Evolutionary conservation across 1,140 invertebrate species (phyloP), one percentile per base, ranked within the genome.

Genomic region (Drosophila virilis): DNA sequence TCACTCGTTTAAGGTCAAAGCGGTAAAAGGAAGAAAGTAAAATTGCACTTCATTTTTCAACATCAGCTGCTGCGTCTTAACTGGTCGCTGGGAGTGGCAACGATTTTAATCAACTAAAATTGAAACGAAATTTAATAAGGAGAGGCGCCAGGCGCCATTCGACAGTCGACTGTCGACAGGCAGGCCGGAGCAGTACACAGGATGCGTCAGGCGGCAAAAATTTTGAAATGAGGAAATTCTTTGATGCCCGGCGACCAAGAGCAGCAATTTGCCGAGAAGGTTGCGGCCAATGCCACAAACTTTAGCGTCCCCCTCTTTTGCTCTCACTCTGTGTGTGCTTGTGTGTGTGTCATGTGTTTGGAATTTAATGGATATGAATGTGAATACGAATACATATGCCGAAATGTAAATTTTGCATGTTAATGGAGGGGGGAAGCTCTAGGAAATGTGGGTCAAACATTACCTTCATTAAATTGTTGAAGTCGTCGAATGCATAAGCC

Each of bases 381-480:
- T 81, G 74, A 81, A 78, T 66, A 64, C 28, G 61, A 72, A 43
- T 50, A 40, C 40, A 61, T 28, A 71, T 74, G 65, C 75, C 62
- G 57, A 69, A 50, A 62, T 54, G 38, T 33, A 15, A 55, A 65
- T 71, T 71, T 65, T 71, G 61, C 52, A 71, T 58, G 51, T 57
- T 12, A 8, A 28, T 54, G 51, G 2, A 6, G 6, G 28, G 22
- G 8, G 17, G 48, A 17, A 43, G 12, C 12, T 33, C 28, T 37
- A 37, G 17, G 38, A 62, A 74, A 88, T 83, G 61, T 83, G 76
- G 76, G 80, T 89, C 83, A 79, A 60, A 77, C 52, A 77, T 91
- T 92, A 92, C 91, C 91, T 92, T 91, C 90, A 91, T 91, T 77
- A 91, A 78, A 71, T 91, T 92, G 77, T 91, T 92, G 73, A 92